A percentile compares a stretch with the other conserved stretches of the same genome.
Evolutionary conservation across 64 coral and sea anemone genomes (phyloP).

Genomic region (Platygyra sinensis): DNA sequence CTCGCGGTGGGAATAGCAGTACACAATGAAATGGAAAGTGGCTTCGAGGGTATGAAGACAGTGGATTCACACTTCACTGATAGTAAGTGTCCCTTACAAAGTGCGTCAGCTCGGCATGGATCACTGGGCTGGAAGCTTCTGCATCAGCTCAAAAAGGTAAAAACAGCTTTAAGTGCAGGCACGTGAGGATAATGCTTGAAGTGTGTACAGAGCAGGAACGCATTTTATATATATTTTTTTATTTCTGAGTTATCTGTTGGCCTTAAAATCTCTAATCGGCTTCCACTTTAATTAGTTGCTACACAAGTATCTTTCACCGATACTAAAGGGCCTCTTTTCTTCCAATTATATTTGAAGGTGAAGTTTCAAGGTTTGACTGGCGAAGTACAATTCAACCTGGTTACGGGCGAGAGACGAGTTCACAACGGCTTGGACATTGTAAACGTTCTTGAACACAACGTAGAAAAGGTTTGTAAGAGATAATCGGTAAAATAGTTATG

Average conservation of each 20-base stretch:
- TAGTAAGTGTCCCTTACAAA: background rate
- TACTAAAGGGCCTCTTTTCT: background rate
- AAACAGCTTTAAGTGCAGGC: background rate
- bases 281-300: too few relatives aligned
- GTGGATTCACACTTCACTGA: background rate
- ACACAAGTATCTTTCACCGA: too few relatives aligned
- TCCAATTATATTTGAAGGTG: background rate
- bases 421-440: slow-evolving; percentile 44
- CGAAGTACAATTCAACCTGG: slow-evolving; percentile 8
- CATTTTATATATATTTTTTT: too few relatives aligned
- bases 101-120: background rate
- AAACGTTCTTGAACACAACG: slow-evolving; percentile 25
- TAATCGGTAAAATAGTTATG: too few relatives aligned
- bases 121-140: background rate
- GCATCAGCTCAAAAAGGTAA: slow-evolving; percentile 22
- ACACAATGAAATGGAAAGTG: background rate
- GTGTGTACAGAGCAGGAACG: too few relatives aligned
- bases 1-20: background rate
- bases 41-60: background rate
- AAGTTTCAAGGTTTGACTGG: slow-evolving; percentile 46
- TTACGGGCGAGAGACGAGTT: slow-evolving; percentile 8
- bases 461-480: slow-evolving; percentile 39
- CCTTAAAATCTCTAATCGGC: too few relatives aligned
- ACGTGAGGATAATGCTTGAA: too few relatives aligned
- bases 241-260: too few relatives aligned